Evolutionary conservation across 2,797 vertebrate genomes (phyloP), one percentile per base, ranked within the genome.

Genomic region (Myotis myotis): DNA sequence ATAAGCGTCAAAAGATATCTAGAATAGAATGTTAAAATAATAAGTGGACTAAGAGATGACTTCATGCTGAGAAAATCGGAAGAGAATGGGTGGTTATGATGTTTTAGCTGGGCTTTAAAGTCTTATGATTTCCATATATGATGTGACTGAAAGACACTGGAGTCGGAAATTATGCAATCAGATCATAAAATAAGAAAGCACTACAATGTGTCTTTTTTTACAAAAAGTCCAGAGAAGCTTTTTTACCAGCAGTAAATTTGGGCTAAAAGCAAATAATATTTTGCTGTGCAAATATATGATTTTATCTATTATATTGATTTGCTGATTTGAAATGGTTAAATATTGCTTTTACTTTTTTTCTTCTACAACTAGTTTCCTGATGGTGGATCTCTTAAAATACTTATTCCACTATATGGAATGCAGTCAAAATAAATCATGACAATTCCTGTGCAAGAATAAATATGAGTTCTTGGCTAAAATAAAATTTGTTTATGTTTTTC

Each of bases 101-200:
- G 80, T 49, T 95, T 94, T 89, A 93, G 30, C 30, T 33, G 64
- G 36, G 23, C 15, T 64, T 89, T 96, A 85, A 89, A 80, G 89
- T 93, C 36, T 49, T 93, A 66, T 44, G 51, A 47, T 89, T 82
- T 91, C 22, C 33, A 81, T 36, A 68, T 62, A 15, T 62, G 47
- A 72, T 85, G 72, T 22, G 8, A 12, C 68, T 84, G n/a, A 93
- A 83, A 36, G 44, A 51, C 6, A 68, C 2, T 28, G 25, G 36
- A 62, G 25, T 62, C 47, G 13, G 25, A 93, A 71, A 94, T 85
- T 95, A 75, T 62, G 20, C 20, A 95, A 79, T 36, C 15, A 33
- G 53, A 68, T 75, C 51, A 84, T 89, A 84, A 95, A 92, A 84
- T 53, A 80, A 53, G 19, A 57, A 89, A 91, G 5, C 6, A 71